These are phyloP conservation scores for Thecocarcelia acutangulata DNA, from an alignment of 2,888 invertebrate species.

Conservation along the genomic window DNA sequence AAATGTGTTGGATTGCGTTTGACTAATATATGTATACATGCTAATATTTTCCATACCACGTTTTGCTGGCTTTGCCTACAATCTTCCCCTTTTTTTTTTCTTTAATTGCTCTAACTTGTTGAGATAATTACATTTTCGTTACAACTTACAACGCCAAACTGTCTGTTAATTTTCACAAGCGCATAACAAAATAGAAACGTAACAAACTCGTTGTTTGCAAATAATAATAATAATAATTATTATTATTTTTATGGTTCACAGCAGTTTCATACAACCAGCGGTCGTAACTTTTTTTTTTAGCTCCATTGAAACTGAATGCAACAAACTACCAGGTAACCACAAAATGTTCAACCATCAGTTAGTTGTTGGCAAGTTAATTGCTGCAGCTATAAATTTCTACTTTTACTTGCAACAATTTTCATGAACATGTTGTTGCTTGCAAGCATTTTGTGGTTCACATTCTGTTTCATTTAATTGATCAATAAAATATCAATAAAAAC, in stretches of 20 bases:
- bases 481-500: constrained; percentile 51
- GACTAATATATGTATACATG: no score
- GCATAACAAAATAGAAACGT: not conserved
- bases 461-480: constrained; percentile 50
- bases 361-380: constrained; percentile 51
- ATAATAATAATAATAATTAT: constrained; percentile 17
- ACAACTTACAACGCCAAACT: constrained; percentile 45
- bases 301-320: not conserved
- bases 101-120: constrained; percentile 25
- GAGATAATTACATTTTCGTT: not conserved
- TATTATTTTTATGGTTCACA: constrained; percentile 46
- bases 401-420: constrained; percentile 22
- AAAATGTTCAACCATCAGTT: constrained; percentile 36
- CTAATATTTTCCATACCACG: not conserved
- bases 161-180: constrained; percentile 43
- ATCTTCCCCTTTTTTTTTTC: not conserved
- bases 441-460: constrained; percentile 16
- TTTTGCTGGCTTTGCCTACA: not conserved
- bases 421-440: not conserved
- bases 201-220: constrained; percentile 5
- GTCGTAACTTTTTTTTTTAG: constrained; percentile 11
- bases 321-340: constrained; percentile 5
- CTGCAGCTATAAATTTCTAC: constrained; percentile 13
- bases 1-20: no score
- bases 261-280: not conserved